Conservation (phyloP, 2,888 invertebrate species). For the Campoplex nolae region DNA sequence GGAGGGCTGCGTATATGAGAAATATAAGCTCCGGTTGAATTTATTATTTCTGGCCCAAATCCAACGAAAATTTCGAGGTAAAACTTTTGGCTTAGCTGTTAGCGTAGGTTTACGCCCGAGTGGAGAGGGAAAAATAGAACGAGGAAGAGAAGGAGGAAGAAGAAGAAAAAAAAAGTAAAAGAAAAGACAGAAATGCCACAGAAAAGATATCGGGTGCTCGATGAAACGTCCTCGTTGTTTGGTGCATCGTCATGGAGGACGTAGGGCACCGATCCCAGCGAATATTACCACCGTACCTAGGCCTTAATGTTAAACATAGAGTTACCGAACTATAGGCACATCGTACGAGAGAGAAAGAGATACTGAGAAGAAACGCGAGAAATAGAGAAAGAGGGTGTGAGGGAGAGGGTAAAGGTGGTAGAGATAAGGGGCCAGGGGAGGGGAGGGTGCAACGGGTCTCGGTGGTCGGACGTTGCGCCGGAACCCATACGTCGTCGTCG, state of each 20-base stretch:
- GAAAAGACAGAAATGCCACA: conserved; percentile 1
- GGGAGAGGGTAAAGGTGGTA: conserved; percentile 12
- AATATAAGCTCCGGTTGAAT: conserved; percentile 65
- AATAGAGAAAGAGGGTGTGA: conserved; percentile 44
- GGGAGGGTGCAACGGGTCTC: conserved; percentile 61
- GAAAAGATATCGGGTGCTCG: neutral
- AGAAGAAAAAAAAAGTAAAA: conserved; percentile 44
- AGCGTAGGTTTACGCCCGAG: conserved; percentile 61
- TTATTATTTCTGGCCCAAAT: conserved; percentile 70
- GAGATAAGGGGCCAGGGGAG: conserved; percentile 12
- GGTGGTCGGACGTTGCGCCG: conserved; percentile 65
- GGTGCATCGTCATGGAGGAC: conserved; percentile 50
- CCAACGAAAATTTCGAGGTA: conserved; percentile 69
- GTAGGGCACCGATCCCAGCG: conserved; percentile 56
- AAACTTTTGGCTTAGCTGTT: conserved; percentile 70
- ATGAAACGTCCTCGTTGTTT: conserved; percentile 41
- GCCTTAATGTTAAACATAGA: conserved; percentile 84
- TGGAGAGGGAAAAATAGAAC: conserved; percentile 62
- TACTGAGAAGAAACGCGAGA: conserved; percentile 12
- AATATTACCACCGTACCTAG: conserved; percentile 68
- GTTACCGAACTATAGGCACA: conserved; percentile 83
- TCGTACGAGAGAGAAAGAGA: conserved; percentile 21
- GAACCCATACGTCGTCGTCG: conserved; percentile 66
- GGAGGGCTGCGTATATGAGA: conserved; percentile 44
- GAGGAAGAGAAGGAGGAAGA: conserved; percentile 23